A percentile compares a stretch with the other conserved stretches of the same genome.
Evolutionary conservation across 1,140 invertebrate genomes (phyloP).

Genomic region (Copidosoma floridanum): DNA sequence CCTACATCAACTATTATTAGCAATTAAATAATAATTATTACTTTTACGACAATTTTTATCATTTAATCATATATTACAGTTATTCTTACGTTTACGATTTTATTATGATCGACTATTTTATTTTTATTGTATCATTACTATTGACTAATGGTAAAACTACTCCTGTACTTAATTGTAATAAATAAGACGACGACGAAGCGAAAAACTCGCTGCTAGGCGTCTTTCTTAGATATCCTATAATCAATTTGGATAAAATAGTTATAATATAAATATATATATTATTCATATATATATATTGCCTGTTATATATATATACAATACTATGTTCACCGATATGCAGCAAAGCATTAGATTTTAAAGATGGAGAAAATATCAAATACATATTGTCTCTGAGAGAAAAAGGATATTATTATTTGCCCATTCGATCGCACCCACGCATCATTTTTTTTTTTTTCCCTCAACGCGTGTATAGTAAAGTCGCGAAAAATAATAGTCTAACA

Average conservation of each 20-base stretch:
- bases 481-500: too few species aligned
- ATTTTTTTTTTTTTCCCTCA: not conserved
- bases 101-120: constrained; percentile 43
- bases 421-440: too few species aligned
- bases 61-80: constrained; percentile 26
- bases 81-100: constrained; percentile 27
- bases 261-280: constrained; percentile 49
- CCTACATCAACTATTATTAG: constrained; percentile 29
- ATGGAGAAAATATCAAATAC: constrained; percentile 39
- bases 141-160: constrained; percentile 39
- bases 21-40: constrained; percentile 32
- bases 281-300: constrained; percentile 46
- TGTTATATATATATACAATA: constrained; percentile 55
- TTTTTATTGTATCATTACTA: constrained; percentile 37
- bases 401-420: too few species aligned
- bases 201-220: constrained; percentile 9
- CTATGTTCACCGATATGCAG: constrained; percentile 45
- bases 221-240: constrained; percentile 32
- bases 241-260: constrained; percentile 41
- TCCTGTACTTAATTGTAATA: constrained; percentile 45
- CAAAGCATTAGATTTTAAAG: constrained; percentile 40
- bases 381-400: constrained; percentile 47
- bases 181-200: too few species aligned
- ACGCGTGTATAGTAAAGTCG: too few species aligned
- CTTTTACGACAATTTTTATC: constrained; percentile 29